Conservation (phyloP, 2,797 vertebrate genomes). For the Tokudaia tokunoshimensis region DNA sequence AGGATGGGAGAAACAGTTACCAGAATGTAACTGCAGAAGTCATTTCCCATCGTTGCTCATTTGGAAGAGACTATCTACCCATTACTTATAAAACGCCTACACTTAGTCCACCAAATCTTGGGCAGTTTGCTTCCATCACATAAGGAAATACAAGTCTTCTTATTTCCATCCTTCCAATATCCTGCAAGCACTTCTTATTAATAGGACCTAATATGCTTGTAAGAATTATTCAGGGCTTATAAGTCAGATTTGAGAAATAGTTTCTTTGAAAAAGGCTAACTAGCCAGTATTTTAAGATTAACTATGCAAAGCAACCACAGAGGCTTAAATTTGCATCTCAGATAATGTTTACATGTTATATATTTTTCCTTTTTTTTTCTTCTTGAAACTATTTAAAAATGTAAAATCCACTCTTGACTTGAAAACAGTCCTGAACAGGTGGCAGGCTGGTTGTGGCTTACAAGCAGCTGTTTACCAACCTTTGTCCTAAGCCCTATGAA, state of each 20-base stretch:
- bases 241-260: background rate
- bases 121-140: background rate
- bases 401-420: background rate
- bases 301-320: background rate
- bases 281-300: conserved; percentile 16
- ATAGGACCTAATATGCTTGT: background rate
- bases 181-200: background rate
- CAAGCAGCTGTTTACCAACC: background rate
- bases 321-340: background rate
- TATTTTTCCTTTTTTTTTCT: background rate
- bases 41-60: background rate
- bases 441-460: background rate
- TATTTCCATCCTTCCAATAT: conserved; percentile 10
- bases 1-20: background rate
- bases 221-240: background rate
- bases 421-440: background rate
- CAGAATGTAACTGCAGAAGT: background rate
- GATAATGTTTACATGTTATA: background rate
- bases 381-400: background rate
- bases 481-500: background rate
- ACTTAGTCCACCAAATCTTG: background rate
- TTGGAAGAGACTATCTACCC: background rate
- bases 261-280: background rate
- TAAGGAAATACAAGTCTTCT: background rate
- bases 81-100: background rate